These are phyloP conservation scores for Podarcis muralis DNA, from an alignment of 2,113 vertebrate species.

Conservation along the genomic window DNA sequence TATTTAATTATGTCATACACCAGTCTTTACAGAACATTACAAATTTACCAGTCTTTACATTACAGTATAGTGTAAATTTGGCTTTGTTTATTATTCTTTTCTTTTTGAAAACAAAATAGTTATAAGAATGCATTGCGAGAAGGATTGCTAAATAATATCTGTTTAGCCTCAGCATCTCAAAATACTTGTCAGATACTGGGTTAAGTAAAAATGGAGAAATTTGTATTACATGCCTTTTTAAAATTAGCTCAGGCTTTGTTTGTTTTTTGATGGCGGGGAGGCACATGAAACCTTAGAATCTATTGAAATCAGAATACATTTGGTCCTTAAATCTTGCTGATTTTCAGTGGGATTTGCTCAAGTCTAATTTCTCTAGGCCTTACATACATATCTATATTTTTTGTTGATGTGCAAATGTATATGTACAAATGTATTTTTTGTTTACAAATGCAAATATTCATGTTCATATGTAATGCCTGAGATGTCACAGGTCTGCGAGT, in stretches of 20 bases:
- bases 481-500: not conserved
- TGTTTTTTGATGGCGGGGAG: not conserved
- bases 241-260: slow-evolving; percentile 30
- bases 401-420: not conserved
- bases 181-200: slow-evolving; percentile 36
- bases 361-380: not conserved
- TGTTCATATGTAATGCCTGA: not conserved
- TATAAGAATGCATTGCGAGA: not conserved
- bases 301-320: not conserved
- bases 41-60: not conserved
- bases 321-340: not conserved
- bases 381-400: not conserved
- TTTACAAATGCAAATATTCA: not conserved
- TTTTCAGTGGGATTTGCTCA: not conserved
- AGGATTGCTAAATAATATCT: slow-evolving; percentile 34
- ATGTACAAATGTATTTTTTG: not conserved
- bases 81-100: slow-evolving; percentile 19
- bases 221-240: slow-evolving; percentile 26
- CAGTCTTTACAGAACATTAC: not conserved
- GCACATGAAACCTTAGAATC: not conserved
- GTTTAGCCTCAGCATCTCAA: slow-evolving; percentile 21
- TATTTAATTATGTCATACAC: not conserved
- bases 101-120: slow-evolving; percentile 29
- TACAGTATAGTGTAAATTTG: slow-evolving; percentile 2
- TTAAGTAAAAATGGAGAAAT: slow-evolving; percentile 40